Evolutionary conservation across 1,140 invertebrate species (phyloP), one percentile per base, ranked within the genome.

Genomic region (Coptotermes formosanus): DNA sequence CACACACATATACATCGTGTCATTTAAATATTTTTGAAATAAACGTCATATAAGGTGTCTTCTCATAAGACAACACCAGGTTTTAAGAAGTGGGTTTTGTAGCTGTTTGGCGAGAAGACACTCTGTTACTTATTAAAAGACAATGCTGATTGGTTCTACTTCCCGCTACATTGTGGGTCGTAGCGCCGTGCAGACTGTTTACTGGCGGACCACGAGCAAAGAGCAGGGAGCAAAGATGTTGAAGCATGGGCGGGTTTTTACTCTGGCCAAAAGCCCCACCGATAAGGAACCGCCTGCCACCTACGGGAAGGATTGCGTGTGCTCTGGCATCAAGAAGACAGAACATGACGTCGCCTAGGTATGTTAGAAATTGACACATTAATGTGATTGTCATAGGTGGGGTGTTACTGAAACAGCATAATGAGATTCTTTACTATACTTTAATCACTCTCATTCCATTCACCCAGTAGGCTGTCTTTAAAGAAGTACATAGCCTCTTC

Each of bases 181-280:
- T 86, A 93, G 95, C 88, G 94, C 94, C 3, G 92, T 95, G 32
- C 94, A 95, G 88, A 95, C 94, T 0, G 94, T 95, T 3, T 95
- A 95, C 88, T 95, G 95, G 95, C 91, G 94, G 87, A 92, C 92
- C 12, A 88, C 89, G 38, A 93, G 91, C 86, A 89, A 89, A 25
- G 92, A 93, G 7, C 94, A 94, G 89, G 94, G 93, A 9, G 92
- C 92, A 0, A 94, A 93, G 88, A 93, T 87, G 86, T 59, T 87
- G 14, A 87, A 87, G 84, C 82, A 85, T 32, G 86, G 86, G 0
- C 84, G 84, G n/a, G 32, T 82, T 6, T 84, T 87, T 11, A 64
- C 19, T 14, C 83, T 87, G 44, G 43, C 43, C 0, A 82, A 84
- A 38, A 48, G 25, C 59, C 19, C 85, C 2, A n/a, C 16, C 19